These are phyloP conservation scores for Petrolisthes manimaculis DNA, from an alignment of 2,888 invertebrate genomes.

Conservation along the genomic window DNA sequence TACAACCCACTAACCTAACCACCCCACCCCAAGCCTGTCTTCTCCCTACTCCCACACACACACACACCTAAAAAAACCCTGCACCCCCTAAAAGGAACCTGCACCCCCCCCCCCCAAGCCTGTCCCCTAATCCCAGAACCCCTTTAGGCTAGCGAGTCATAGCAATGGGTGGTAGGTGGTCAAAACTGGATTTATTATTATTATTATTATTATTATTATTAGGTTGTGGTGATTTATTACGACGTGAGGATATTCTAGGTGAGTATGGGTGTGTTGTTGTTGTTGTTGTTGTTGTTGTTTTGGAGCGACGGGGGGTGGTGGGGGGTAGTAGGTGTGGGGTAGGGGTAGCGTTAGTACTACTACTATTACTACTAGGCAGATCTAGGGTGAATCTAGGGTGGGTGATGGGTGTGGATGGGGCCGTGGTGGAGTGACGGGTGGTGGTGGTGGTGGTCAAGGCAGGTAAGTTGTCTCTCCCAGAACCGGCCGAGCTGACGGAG, in stretches of 20 bases:
- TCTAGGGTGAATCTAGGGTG: neutral
- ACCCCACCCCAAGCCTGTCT: too few relatives aligned
- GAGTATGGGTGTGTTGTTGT: neutral
- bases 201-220: too few relatives aligned
- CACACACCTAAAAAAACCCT: too few relatives aligned
- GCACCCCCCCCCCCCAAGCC: too few relatives aligned
- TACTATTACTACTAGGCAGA: neutral
- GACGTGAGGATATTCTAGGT: too few relatives aligned
- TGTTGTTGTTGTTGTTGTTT: neutral
- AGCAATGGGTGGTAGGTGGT: constrained; percentile 43
- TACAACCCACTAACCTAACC: too few relatives aligned
- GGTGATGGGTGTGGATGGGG: constrained; percentile 16
- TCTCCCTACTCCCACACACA: too few relatives aligned
- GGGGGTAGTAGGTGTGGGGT: neutral
- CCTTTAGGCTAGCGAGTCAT: constrained; percentile 21
- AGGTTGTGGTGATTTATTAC: too few relatives aligned
- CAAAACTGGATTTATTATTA: neutral
- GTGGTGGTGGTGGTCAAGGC: constrained; percentile 27
- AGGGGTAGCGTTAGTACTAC: too few relatives aligned
- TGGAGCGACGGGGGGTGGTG: neutral
- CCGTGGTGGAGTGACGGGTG: constrained; percentile 1
- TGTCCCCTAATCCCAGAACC: too few relatives aligned
- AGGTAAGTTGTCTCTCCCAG: constrained; percentile 45
- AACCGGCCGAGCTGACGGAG: constrained; percentile 50
- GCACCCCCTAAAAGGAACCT: too few relatives aligned